These are phyloP conservation scores for Tautogolabrus adspersus DNA, from an alignment of 2,113 vertebrate genomes.

Conservation along the genomic window DNA sequence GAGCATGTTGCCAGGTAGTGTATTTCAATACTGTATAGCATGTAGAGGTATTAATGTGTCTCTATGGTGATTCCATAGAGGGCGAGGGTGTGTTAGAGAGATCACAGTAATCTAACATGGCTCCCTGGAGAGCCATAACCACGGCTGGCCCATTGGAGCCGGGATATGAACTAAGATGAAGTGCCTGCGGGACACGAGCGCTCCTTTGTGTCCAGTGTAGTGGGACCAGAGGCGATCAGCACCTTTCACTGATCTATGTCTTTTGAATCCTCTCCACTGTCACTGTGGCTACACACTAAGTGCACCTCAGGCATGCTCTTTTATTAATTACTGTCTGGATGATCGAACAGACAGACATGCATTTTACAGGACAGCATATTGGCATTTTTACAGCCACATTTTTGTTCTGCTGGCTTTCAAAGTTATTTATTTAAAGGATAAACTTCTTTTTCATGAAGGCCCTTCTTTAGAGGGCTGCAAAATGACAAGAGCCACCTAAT, in stretches of 20 bases:
- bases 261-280: constrained; percentile 73
- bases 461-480: constrained; percentile 20
- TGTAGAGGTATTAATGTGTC: background rate
- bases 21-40: constrained; percentile 7
- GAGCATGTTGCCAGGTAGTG: constrained; percentile 25
- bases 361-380: constrained; percentile 70
- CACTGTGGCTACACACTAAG: constrained; percentile 57
- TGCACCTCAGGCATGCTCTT: constrained; percentile 42
- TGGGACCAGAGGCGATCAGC: constrained; percentile 61
- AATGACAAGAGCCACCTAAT: constrained; percentile 33
- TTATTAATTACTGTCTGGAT: constrained; percentile 77
- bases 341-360: constrained; percentile 61
- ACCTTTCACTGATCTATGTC: constrained; percentile 77
- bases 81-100: constrained; percentile 42
- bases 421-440: constrained; percentile 66
- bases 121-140: constrained; percentile 74
- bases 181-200: constrained; percentile 57
- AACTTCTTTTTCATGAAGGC: constrained; percentile 56
- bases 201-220: constrained; percentile 74
- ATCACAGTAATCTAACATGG: constrained; percentile 60
- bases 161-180: constrained; percentile 77
- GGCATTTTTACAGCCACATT: constrained; percentile 83
- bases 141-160: constrained; percentile 48
- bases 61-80: constrained; percentile 29
- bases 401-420: constrained; percentile 81